These are phyloP conservation scores for Limenitis camilla DNA, from an alignment of 2,888 invertebrate species.

Conservation along the genomic window DNA sequence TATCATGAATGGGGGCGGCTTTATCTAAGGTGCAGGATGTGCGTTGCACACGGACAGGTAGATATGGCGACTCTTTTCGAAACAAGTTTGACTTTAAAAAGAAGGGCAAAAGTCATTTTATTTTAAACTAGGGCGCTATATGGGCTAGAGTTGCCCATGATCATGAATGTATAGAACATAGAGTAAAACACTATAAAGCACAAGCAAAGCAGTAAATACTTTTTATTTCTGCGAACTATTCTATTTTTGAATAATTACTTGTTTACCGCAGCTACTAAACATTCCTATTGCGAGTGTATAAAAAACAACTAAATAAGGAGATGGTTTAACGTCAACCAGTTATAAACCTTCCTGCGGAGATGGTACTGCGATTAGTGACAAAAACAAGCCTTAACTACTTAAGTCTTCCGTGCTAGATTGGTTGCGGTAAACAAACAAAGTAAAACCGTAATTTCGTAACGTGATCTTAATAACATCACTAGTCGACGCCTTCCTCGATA, in stretches of 20 bases:
- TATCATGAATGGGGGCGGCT: too few relatives aligned
- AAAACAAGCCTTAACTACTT: slow-evolving; percentile 28
- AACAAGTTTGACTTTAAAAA: too few relatives aligned
- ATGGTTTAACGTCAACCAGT: slow-evolving; percentile 17
- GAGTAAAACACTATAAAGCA: not conserved
- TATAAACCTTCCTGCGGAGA: slow-evolving; percentile 13
- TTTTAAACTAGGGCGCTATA: too few relatives aligned
- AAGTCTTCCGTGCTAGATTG: slow-evolving; percentile 12
- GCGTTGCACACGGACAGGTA: too few relatives aligned
- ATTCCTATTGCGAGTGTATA: slow-evolving; percentile 15
- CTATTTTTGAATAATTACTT: slow-evolving; percentile 13
- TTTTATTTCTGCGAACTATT: slow-evolving; percentile 5
- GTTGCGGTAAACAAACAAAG: slow-evolving; percentile 2
- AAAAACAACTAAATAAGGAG: slow-evolving; percentile 22
- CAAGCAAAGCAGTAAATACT: slow-evolving; percentile 4
- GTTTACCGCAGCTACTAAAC: slow-evolving; percentile 14
- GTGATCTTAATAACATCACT: too few relatives aligned
- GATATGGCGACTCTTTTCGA: too few relatives aligned
- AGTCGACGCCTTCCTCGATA: too few relatives aligned
- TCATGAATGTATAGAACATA: not conserved
- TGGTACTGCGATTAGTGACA: slow-evolving; percentile 20
- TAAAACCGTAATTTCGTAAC: not conserved
- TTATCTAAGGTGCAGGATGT: too few relatives aligned
- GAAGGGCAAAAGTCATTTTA: too few relatives aligned
- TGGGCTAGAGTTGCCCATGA: too few relatives aligned